These are phyloP conservation scores for Endomychus coccineus DNA, from an alignment of 2,888 invertebrate genomes.

Conservation along the genomic window DNA sequence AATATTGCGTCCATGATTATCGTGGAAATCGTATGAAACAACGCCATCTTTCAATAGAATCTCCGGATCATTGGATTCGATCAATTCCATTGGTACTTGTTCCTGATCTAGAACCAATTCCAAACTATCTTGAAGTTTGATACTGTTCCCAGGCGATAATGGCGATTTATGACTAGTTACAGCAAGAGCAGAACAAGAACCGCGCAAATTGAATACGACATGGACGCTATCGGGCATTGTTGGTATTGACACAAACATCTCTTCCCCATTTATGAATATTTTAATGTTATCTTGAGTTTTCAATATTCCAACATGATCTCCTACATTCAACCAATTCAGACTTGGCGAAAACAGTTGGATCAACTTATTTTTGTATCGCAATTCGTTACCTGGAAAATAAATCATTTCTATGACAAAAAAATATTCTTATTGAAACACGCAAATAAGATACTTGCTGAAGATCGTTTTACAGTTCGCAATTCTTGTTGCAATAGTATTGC, in stretches of 20 bases:
- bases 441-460: too few species aligned
- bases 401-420: too few species aligned
- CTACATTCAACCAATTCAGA: constrained; percentile 74
- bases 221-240: constrained; percentile 55
- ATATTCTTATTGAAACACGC: too few species aligned
- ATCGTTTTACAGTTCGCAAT: too few species aligned
- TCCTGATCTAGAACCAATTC: constrained; percentile 51
- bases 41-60: too few species aligned
- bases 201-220: constrained; percentile 76
- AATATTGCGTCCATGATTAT: constrained; percentile 78
- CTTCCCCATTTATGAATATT: constrained; percentile 75
- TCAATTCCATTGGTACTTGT: constrained; percentile 21
- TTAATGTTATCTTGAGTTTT: constrained; percentile 63
- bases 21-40: constrained; percentile 68
- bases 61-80: constrained; percentile 15
- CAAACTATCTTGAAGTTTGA: constrained; percentile 53
- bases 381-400: constrained; percentile 53
- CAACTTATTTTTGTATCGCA: constrained; percentile 58
- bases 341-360: constrained; percentile 62
- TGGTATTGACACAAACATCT: constrained; percentile 46
- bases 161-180: constrained; percentile 60
- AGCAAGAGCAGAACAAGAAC: constrained; percentile 68
- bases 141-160: constrained; percentile 44
- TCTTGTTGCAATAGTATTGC: too few species aligned
- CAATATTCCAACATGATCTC: constrained; percentile 71